phyloP scores from a whole-genome alignment of 1,140 invertebrate species.

The Proctacanthus coquilletti region DNA sequence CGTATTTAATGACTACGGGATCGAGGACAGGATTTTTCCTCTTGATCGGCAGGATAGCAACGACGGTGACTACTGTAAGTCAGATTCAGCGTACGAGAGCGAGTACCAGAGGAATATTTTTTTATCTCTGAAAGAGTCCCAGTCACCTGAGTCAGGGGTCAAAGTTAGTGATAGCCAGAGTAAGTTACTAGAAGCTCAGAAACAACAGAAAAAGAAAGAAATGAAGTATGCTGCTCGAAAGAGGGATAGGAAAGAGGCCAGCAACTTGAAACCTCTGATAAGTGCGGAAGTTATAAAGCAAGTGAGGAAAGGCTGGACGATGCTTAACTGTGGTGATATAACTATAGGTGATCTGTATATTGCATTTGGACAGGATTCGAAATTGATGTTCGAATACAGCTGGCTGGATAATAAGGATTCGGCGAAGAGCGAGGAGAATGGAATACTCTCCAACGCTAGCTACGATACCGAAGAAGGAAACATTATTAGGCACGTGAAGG shows the following conservation, averaged over 20 bases:
- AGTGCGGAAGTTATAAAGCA: slow-evolving; percentile 33
- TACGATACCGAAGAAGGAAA: background rate
- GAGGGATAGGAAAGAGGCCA: slow-evolving; percentile 10
- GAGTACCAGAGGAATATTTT: background rate
- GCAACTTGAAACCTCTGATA: slow-evolving; percentile 20
- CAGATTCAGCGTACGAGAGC: background rate
- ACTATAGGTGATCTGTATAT: slow-evolving; percentile 82
- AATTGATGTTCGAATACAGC: slow-evolving; percentile 67
- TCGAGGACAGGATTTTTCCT: slow-evolving; percentile 16
- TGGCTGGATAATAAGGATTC: slow-evolving; percentile 39
- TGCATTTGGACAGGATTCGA: slow-evolving; percentile 69
- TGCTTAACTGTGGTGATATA: slow-evolving; percentile 53
- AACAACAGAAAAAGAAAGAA: slow-evolving; percentile 13
- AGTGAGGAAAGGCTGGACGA: slow-evolving; percentile 64
- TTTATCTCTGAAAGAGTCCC: too few species aligned
- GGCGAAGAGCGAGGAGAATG: slow-evolving; percentile 12
- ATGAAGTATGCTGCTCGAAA: slow-evolving; percentile 11
- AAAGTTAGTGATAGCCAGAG: too few species aligned
- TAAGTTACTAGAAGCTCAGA: too few species aligned
- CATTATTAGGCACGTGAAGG: background rate
- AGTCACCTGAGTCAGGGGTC: too few species aligned
- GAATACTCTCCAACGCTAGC: slow-evolving; percentile 2
- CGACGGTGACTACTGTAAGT: background rate
- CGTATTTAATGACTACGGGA: slow-evolving; percentile 18
- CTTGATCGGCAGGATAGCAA: background rate